A percentile compares a stretch with the other conserved stretches of the same genome.
These are phyloP conservation scores for Pectinophora gossypiella DNA, from an alignment of 1,140 invertebrate genomes.

Conservation along the genomic window DNA sequence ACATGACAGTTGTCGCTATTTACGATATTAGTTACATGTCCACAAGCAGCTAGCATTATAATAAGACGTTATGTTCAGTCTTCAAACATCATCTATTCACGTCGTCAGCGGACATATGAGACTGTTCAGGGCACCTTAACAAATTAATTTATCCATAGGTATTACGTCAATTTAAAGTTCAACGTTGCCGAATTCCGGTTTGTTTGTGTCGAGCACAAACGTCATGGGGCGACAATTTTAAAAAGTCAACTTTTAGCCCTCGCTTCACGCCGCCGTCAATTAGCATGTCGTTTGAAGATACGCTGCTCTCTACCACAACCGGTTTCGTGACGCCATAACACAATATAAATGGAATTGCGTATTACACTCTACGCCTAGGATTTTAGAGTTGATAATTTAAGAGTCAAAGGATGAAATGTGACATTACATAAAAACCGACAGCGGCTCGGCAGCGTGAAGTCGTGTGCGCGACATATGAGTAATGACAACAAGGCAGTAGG, in stretches of 20 bases:
- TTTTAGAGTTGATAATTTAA: constrained; percentile 43
- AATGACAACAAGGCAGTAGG: constrained; percentile 68
- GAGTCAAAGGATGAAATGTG: constrained; percentile 28
- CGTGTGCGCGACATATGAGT: constrained; percentile 70
- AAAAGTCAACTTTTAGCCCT: constrained; percentile 47
- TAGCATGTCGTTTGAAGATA: constrained; percentile 69
- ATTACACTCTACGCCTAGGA: constrained; percentile 29
- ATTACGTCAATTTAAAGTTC: not conserved
- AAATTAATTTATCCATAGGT: not conserved
- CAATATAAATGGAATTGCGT: constrained; percentile 14
- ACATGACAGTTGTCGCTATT: not conserved
- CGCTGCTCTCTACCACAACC: constrained; percentile 34
- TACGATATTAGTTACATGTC: too few species aligned
- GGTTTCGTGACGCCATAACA: constrained; percentile 27
- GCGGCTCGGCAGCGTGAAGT: constrained; percentile 46
- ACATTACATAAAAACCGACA: constrained; percentile 40
- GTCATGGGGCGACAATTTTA: constrained; percentile 26
- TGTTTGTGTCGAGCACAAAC: not conserved
- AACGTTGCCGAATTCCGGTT: not conserved
- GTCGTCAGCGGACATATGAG: not conserved
- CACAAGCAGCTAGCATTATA: too few species aligned
- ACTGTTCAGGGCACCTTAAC: not conserved
- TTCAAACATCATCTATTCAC: not conserved
- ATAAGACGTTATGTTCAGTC: not conserved
- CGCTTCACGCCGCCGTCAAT: constrained; percentile 63